Base-by-base conservation (phyloP, 2,113 vertebrate genomes). In the Aphyosemion australe region DNA sequence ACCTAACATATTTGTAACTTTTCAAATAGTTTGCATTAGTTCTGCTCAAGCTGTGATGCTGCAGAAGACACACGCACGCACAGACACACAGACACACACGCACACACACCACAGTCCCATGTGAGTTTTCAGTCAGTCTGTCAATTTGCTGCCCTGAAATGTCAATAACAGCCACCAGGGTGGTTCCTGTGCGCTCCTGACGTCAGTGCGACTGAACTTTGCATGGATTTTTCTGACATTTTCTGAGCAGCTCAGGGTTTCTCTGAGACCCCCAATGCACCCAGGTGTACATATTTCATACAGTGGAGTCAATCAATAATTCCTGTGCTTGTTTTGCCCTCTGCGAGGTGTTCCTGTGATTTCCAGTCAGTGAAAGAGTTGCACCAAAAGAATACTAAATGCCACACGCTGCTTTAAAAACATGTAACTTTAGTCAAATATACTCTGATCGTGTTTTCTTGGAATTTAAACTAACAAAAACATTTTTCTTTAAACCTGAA, bases 261-360 rank as follows among this genome's bases (percentile, higher is more conserved):
- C 56, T 54, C 52, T 65, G 67, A 61, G 69, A 79, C 67, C 80
- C 39, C 57, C 65, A 65, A 56, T 76, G 59, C 65, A 12, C 39
- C 71, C 15, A 43, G 18, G 55, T 54, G 20, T 75, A 68, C 74
- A 85, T 84, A 82, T 85, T 86, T 79, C 76, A 86, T 85, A 73
- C 21, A 73, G 47, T 56, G 61, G 67, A 81, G 69, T 62, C 72
- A 66, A 85, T 86, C 74, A 58, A 80, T 82, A 84, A 70, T 59
- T 74, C 46, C 18, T 53, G 51, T 15, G 4, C 41, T 66, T 46
- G 50, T 47, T 37, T 60, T 43, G 61, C 32, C 18, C 21, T 60
- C 41, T n/a, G 3, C 12, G 13, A 59, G 21, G 42, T 11, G 41
- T 45, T 14, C 34, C 45, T 61, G 56, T 34, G 8, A 60, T 34